phyloP scores from a whole-genome alignment of 2,113 vertebrate species.

The Hylia prasina region DNA sequence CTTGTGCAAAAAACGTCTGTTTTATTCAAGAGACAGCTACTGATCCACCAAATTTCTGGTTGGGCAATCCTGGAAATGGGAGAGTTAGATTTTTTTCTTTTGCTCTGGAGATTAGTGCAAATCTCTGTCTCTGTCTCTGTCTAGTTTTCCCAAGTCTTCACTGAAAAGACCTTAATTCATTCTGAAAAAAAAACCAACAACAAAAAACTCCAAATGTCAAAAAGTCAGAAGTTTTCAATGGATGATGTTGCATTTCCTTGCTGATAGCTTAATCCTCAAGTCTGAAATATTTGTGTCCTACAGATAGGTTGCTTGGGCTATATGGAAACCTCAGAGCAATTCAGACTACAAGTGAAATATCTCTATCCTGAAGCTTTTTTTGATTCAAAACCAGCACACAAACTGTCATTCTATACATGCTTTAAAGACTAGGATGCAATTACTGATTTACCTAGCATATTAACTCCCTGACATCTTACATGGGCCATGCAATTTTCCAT shows the following conservation, averaged over 20 bases:
- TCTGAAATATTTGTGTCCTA: neutral
- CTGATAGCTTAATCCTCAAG: neutral
- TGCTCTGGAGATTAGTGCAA: neutral
- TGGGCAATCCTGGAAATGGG: neutral
- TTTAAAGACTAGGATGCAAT: neutral
- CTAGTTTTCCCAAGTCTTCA: neutral
- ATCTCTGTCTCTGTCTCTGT: neutral
- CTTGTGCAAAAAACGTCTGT: neutral
- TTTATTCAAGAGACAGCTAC: neutral
- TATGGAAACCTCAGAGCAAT: neutral
- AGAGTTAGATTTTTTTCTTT: neutral
- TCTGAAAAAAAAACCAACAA: neutral
- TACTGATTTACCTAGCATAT: neutral
- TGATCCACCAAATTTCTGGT: neutral
- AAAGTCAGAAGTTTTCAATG: neutral
- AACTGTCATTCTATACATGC: neutral
- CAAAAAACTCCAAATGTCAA: neutral
- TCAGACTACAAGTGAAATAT: neutral
- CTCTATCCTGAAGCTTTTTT: neutral
- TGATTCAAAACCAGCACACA: neutral
- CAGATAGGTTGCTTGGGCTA: neutral
- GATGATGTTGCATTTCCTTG: neutral
- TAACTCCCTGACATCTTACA: neutral
- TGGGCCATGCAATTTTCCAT: neutral
- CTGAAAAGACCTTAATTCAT: neutral